phyloP scores from a whole-genome alignment of 2,797 vertebrate species.

The Megalops cyprinoides region DNA sequence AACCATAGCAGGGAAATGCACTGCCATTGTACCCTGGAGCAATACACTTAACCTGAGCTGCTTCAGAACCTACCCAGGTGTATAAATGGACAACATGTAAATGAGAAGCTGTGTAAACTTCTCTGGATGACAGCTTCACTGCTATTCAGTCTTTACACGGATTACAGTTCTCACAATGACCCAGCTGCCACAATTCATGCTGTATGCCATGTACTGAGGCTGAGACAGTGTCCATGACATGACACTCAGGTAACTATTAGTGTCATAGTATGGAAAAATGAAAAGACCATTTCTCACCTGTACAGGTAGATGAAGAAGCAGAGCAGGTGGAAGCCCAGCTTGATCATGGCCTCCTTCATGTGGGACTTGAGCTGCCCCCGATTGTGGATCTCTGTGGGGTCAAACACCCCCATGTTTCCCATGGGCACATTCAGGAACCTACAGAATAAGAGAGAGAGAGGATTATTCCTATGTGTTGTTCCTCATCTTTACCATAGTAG shows the following conservation, averaged over 20 bases:
- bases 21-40: no score
- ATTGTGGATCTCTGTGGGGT: constrained; percentile 98
- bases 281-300: constrained; percentile 78
- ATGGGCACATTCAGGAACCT: constrained; percentile 92
- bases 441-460: no score
- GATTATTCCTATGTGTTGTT: no score
- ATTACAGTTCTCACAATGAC: neutral
- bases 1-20: no score
- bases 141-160: neutral
- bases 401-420: constrained; percentile 97
- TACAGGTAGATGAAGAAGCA: constrained; percentile 99
- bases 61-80: no score
- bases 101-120: no score
- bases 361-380: constrained; percentile 94
- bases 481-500: no score
- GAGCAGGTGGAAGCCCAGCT: constrained; percentile 96
- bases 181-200: neutral
- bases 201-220: neutral
- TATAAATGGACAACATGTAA: no score
- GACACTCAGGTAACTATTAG: constrained; percentile 16
- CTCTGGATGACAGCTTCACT: no score
- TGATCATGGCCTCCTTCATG: constrained; percentile 99
- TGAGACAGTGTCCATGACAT: constrained; percentile 15
- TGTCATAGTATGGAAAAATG: no score
- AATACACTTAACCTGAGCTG: no score